Conservation (phyloP, 2,797 vertebrate species). For the Onychomys leucogaster region DNA sequence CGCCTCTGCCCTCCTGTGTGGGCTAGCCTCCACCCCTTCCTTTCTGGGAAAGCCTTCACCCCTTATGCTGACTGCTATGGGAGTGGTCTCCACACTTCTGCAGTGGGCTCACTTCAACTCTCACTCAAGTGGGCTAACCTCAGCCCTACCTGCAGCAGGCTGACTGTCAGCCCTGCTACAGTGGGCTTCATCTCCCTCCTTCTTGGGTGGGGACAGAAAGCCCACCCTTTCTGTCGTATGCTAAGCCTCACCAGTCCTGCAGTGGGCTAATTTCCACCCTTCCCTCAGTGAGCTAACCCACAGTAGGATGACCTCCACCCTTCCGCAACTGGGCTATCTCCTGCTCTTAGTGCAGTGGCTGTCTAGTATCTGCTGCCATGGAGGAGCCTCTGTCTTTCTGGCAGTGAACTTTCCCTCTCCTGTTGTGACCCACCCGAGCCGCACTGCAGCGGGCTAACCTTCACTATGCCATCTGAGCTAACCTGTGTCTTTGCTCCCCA, state of each 20-base stretch:
- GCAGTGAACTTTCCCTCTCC: not conserved
- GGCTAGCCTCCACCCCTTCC: not conserved
- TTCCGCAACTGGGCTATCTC: not conserved
- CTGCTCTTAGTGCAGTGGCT: accelerated
- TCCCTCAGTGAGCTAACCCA: not conserved
- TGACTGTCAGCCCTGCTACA: not conserved
- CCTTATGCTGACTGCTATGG: not conserved
- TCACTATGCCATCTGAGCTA: not conserved
- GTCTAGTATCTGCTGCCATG: not conserved
- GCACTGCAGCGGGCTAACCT: not conserved
- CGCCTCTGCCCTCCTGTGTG: not conserved
- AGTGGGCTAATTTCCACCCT: not conserved
- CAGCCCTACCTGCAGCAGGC: no score
- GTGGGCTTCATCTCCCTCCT: not conserved
- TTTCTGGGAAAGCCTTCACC: not conserved
- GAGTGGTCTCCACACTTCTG: not conserved
- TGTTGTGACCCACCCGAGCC: not conserved
- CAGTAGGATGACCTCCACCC: not conserved
- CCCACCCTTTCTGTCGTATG: not conserved
- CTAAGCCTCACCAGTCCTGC: not conserved
- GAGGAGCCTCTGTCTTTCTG: not conserved
- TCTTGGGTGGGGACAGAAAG: not conserved
- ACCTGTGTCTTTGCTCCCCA: not conserved
- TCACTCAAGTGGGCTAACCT: not conserved
- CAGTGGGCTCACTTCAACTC: not conserved